Conservation (phyloP, 2,797 vertebrate species). For the Gallinago solitaria region DNA sequence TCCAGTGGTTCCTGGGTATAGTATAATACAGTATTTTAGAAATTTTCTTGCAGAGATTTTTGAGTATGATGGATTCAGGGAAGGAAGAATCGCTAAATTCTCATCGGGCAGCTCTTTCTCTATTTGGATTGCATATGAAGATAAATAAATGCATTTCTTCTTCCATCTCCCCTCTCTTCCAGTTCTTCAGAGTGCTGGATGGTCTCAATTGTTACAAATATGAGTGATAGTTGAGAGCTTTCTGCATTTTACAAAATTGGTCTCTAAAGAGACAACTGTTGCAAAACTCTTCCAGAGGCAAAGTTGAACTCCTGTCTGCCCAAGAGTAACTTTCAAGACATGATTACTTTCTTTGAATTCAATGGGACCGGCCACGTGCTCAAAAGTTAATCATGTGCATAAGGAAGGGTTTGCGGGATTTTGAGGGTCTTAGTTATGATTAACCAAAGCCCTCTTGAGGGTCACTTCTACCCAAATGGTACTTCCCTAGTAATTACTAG, state of each 20-base stretch:
- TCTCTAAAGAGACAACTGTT: neutral
- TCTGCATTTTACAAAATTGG: neutral
- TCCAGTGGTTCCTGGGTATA: neutral
- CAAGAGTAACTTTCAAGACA: neutral
- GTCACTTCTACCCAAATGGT: neutral
- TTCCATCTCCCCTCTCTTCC: neutral
- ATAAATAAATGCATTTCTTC: slow-evolving; percentile 6
- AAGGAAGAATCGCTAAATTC: neutral
- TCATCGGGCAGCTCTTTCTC: neutral
- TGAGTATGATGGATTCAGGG: neutral
- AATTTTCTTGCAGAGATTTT: neutral
- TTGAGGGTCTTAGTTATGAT: neutral
- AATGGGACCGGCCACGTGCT: fast-evolving
- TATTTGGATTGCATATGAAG: neutral
- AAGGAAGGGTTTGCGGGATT: neutral
- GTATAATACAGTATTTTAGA: neutral
- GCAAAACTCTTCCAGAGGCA: slow-evolving; percentile 2
- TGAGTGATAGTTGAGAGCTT: neutral
- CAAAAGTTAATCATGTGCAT: neutral
- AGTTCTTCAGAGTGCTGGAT: neutral
- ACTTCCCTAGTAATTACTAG: neutral
- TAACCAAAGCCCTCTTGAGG: neutral
- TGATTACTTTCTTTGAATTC: neutral
- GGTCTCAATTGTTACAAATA: neutral
- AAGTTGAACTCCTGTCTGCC: neutral